Percentiles rank a stretch among this genome's conserved stretches.
Conservation (phyloP, 2,888 invertebrate genomes). For the Tachina fera region DNA sequence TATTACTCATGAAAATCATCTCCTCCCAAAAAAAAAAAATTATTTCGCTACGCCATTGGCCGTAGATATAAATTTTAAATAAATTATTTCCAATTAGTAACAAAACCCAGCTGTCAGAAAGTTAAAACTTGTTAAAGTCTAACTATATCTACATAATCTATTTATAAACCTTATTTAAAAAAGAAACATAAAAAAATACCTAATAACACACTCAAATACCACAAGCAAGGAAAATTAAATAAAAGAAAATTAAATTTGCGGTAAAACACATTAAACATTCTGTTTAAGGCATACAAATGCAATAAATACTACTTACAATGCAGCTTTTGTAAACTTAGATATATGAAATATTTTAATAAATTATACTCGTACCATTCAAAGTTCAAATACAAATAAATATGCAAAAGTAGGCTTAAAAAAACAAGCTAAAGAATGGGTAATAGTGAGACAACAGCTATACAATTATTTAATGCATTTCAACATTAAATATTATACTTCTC, state of each 20-base stretch:
- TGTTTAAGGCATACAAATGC: conserved; percentile 35
- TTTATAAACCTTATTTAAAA: neutral
- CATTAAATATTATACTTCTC: too few relatives aligned
- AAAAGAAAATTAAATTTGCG: conserved; percentile 36
- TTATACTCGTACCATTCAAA: conserved; percentile 24
- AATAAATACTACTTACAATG: conserved; percentile 52
- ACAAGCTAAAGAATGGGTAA: neutral
- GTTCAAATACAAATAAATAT: neutral
- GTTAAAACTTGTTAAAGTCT: neutral
- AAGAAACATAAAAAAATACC: neutral
- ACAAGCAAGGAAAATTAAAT: neutral
- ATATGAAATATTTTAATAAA: conserved; percentile 36
- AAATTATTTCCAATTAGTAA: too few relatives aligned
- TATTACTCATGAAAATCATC: too few relatives aligned
- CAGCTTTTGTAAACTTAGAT: conserved; percentile 46
- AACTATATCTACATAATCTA: neutral
- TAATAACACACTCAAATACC: neutral
- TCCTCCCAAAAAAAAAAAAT: too few relatives aligned
- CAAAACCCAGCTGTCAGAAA: neutral
- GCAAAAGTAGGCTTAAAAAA: neutral
- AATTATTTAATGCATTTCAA: too few relatives aligned
- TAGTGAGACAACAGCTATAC: too few relatives aligned
- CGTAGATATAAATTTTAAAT: too few relatives aligned
- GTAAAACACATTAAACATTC: conserved; percentile 48
- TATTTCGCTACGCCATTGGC: too few relatives aligned